These are phyloP conservation scores for Gymnarchus niloticus DNA, from an alignment of 2,113 vertebrate genomes.

Conservation along the genomic window DNA sequence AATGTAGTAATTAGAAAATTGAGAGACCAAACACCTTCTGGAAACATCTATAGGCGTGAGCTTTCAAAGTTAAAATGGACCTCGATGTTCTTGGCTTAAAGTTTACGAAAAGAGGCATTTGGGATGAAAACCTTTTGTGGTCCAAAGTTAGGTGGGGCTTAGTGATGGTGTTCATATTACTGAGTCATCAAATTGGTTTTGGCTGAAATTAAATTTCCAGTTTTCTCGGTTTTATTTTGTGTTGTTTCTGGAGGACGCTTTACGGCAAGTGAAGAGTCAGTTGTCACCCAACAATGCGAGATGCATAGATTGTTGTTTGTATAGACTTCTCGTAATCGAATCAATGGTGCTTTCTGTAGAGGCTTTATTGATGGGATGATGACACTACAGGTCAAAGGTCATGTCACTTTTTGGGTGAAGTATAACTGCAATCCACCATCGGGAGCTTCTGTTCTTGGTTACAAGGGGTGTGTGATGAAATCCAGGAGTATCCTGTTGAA, in stretches of 20 bases:
- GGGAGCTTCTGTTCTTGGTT: background rate
- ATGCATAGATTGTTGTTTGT: background rate
- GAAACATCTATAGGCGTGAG: background rate
- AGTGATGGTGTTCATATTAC: background rate
- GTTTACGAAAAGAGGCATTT: background rate
- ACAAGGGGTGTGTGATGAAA: background rate
- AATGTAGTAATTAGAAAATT: background rate
- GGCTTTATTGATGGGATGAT: too few species aligned
- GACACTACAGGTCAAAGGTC: background rate
- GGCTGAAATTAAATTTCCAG: constrained; percentile 1
- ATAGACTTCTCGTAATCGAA: background rate
- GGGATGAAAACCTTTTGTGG: background rate
- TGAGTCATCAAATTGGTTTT: background rate
- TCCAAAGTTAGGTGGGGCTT: background rate
- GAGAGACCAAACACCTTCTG: background rate
- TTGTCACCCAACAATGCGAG: background rate
- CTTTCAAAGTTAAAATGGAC: background rate
- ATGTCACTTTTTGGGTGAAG: background rate
- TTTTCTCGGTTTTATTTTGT: background rate
- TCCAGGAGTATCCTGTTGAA: background rate
- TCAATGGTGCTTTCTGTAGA: background rate
- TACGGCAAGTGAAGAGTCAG: background rate
- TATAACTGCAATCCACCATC: background rate
- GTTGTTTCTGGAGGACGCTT: background rate
- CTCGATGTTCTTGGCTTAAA: background rate